A percentile compares a stretch with the other conserved stretches of the same genome.
These are phyloP conservation scores for Aphis craccivora DNA, from an alignment of 1,140 invertebrate species.

Conservation along the genomic window DNA sequence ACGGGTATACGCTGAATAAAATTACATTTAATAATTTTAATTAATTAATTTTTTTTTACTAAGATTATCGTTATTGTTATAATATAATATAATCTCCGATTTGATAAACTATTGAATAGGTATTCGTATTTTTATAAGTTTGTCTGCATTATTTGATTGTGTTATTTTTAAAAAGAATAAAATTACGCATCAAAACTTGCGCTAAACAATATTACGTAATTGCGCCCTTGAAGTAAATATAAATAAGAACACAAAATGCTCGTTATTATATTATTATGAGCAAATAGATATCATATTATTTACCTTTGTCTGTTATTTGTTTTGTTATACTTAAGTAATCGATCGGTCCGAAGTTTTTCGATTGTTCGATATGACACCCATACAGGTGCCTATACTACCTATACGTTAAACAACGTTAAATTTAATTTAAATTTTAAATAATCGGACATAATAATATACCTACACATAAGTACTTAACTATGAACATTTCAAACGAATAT, in stretches of 20 bases:
- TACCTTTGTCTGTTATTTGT: slow-evolving; percentile 33
- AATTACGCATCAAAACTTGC: slow-evolving; percentile 21
- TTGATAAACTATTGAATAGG: not conserved
- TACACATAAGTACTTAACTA: not conserved
- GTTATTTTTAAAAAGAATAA: not conserved
- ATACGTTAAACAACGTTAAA: not conserved
- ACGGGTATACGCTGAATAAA: not conserved
- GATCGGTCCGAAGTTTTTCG: not conserved
- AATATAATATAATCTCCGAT: not conserved
- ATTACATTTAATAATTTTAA: not conserved
- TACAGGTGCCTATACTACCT: not conserved
- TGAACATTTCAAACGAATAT: not conserved
- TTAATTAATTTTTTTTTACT: not conserved
- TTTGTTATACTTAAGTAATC: slow-evolving; percentile 15
- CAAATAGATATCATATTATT: slow-evolving; percentile 15
- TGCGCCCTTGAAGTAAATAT: slow-evolving; percentile 30
- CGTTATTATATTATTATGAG: not conserved
- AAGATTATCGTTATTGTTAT: not conserved
- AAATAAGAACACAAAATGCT: not conserved
- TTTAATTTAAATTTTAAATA: not conserved
- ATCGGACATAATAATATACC: not conserved
- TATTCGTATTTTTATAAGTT: not conserved
- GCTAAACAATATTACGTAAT: not conserved
- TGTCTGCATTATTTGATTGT: not conserved
- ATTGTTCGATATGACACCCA: not conserved